phyloP scores from a whole-genome alignment of 30 jellyfish, hydroid and myxozoan species.

The Calvadosia cruxmelitensis region DNA sequence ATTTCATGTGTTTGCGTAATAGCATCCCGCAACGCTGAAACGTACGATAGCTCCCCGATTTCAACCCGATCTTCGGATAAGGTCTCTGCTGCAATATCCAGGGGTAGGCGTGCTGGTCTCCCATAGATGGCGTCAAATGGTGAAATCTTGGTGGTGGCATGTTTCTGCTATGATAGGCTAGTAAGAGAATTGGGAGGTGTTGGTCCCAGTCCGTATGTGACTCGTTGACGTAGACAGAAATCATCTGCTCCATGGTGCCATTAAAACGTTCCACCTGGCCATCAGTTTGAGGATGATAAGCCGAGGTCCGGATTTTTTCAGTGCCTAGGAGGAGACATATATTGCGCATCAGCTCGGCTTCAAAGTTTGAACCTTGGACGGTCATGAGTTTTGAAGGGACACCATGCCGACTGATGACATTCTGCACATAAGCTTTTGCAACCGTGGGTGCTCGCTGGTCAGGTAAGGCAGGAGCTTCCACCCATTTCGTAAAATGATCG shows the following conservation, averaged over 20 bases:
- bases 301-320: slow-evolving; percentile 10
- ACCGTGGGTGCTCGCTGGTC: slow-evolving; percentile 29
- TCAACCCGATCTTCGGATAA: too few species aligned
- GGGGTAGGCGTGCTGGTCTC: slow-evolving; percentile 32
- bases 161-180: too few species aligned
- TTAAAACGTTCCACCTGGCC: too few species aligned
- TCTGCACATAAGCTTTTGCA: slow-evolving; percentile 32
- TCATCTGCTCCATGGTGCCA: slow-evolving; percentile 16
- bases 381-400: slow-evolving; percentile 42
- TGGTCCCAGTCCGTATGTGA: slow-evolving; percentile 40
- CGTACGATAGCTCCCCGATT: too few species aligned
- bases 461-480: slow-evolving; percentile 38
- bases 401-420: slow-evolving; percentile 37
- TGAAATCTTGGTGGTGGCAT: too few species aligned
- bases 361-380: too few species aligned
- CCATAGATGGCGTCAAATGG: too few species aligned
- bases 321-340: too few species aligned
- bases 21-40: too few species aligned
- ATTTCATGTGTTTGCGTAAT: too few species aligned
- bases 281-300: too few species aligned
- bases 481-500: slow-evolving; percentile 37
- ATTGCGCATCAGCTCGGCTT: too few species aligned
- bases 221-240: slow-evolving; percentile 34
- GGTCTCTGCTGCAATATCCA: slow-evolving; percentile 34
- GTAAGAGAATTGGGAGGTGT: slow-evolving; percentile 15